Evolutionary conservation across 1,140 invertebrate species (phyloP), one percentile per base, ranked within the genome.

Genomic region (Pinna nobilis): DNA sequence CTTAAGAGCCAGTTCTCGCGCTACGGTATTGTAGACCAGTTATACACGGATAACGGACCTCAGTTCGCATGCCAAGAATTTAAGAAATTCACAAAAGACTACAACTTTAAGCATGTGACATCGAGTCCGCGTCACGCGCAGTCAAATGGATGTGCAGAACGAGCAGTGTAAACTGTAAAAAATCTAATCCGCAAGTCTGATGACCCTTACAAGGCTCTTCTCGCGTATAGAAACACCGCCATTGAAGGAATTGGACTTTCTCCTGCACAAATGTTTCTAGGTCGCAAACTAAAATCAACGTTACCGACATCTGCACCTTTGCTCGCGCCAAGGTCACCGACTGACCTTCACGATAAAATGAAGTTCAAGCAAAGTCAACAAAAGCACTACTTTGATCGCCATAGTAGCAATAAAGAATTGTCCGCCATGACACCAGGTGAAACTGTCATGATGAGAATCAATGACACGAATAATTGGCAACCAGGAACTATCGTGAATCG

Each of bases 131-230:
- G 82, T 11, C 80, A 82, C 65, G 81, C 84, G 6, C 80, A 84
- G 66, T 71, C 76, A 18, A 87, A 88, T 73, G 85, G 82, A 0
- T 50, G 77, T 15, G 69, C 60, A 11, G 84, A 87, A 77, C 57
- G 76, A 39, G 53, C n/a, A 4, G 69, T 75, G 15, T 51, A 71
- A 67, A 75, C 57, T 4, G 64, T 70, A 1, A 72, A 79, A 69
- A 53, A 59, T 2, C 41, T 79, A 4, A 39, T 70, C 15, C 63
- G 55, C 41, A 67, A 76, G 50, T 18, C 57, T 18, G 44, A 49
- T 15, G 55, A 76, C 37, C 72, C 65, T 25, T 59, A 35, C 39
- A 51, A 61, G 15, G 55, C 57, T 6, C 32, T 70, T 2, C 15
- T 63, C 13, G 68, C 50, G 13, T 70, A 70, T 23, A 23, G 57